Percentiles rank a stretch among this genome's conserved stretches.
phyloP scores from a whole-genome alignment of 2,113 vertebrate species.

The Silurus meridionalis region DNA sequence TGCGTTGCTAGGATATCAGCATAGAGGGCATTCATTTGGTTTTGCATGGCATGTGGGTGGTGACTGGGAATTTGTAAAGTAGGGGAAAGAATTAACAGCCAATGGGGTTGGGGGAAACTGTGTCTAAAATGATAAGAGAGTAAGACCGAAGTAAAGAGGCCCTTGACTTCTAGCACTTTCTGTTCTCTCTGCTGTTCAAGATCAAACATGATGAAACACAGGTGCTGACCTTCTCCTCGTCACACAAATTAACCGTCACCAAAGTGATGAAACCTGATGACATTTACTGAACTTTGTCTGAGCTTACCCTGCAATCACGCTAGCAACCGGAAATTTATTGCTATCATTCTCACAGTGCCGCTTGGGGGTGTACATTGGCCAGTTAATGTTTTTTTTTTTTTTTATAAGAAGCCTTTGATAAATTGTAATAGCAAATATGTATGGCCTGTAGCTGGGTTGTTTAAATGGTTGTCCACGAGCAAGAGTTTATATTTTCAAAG shows the following conservation, averaged over 20 bases:
- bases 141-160: not conserved
- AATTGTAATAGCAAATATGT: not conserved
- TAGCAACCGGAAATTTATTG: not conserved
- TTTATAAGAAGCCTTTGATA: not conserved
- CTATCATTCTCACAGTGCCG: not conserved
- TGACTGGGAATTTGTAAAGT: not conserved
- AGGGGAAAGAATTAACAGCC: not conserved
- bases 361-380: not conserved
- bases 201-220: constrained; percentile 52
- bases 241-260: constrained; percentile 56
- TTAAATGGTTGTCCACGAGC: not conserved
- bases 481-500: too few relatives aligned
- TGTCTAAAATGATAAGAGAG: constrained; percentile 5
- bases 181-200: constrained; percentile 49
- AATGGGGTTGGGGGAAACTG: not conserved
- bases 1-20: not conserved
- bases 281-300: constrained; percentile 56
- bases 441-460: not conserved
- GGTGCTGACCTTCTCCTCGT: constrained; percentile 50
- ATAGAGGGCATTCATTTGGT: not conserved
- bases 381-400: not conserved
- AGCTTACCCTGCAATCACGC: constrained; percentile 61
- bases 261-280: constrained; percentile 58
- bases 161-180: constrained; percentile 31
- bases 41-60: not conserved